Conservation (phyloP, 1,140 invertebrate genomes). For the Micrasema minimum region DNA sequence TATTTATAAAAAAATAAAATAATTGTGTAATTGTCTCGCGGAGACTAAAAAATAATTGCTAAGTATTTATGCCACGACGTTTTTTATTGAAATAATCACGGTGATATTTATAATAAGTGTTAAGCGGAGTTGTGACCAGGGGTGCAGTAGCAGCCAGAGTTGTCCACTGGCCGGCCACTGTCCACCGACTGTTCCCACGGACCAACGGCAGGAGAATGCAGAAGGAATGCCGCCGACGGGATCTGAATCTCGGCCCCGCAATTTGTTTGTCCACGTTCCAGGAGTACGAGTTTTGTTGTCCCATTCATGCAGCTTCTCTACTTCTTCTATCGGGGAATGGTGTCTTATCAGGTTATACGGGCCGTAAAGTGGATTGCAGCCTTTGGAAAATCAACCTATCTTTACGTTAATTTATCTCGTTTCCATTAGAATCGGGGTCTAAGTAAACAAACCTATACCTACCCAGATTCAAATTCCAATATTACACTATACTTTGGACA, state of each 20-base stretch:
- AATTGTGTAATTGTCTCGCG: too few species aligned
- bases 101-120: conserved; percentile 32
- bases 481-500: too few species aligned
- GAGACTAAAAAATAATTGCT: conserved; percentile 12
- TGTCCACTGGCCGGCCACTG: conserved; percentile 19
- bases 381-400: too few species aligned
- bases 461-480: too few species aligned
- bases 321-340: not conserved
- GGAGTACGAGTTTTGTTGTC: conserved; percentile 27
- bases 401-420: conserved; percentile 5
- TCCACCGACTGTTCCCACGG: conserved; percentile 35
- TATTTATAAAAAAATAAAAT: too few species aligned
- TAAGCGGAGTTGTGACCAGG: conserved; percentile 32
- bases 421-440: not conserved
- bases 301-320: not conserved
- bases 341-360: conserved; percentile 7
- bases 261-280: conserved; percentile 48
- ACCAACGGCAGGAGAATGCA: conserved; percentile 38
- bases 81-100: conserved; percentile 14
- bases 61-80: conserved; percentile 8
- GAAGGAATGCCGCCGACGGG: conserved; percentile 45
- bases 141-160: conserved; percentile 17
- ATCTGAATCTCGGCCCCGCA: conserved; percentile 42
- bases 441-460: too few species aligned
- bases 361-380: conserved; percentile 5